phyloP scores from a whole-genome alignment of 2,113 vertebrate genomes.

The Pseudorasbora parva region DNA sequence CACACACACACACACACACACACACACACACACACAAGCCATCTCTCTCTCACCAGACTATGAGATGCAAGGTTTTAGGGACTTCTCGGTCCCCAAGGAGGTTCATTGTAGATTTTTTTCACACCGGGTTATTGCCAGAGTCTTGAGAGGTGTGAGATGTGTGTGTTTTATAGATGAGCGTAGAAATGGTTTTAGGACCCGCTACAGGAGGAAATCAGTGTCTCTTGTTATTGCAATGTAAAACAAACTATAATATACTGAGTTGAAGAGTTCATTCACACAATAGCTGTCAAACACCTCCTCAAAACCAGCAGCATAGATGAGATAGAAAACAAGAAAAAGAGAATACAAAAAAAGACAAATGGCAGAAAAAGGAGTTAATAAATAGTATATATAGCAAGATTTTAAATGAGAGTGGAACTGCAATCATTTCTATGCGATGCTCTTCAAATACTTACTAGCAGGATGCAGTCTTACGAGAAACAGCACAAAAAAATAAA shows the following conservation, averaged over 20 bases:
- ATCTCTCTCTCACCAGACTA: constrained; percentile 28
- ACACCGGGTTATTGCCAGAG: constrained; percentile 33
- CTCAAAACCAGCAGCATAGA: neutral
- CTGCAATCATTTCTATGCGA: neutral
- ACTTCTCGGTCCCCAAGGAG: constrained; percentile 28
- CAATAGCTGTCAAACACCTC: constrained; percentile 20
- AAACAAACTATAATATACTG: constrained; percentile 30
- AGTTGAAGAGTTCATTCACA: constrained; percentile 34
- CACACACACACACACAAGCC: constrained; percentile 13
- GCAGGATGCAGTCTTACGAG: constrained; percentile 30
- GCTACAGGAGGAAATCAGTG: neutral
- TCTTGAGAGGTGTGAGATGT: constrained; percentile 28
- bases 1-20: constrained; percentile 17
- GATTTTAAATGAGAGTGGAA: neutral
- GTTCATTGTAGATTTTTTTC: constrained; percentile 26
- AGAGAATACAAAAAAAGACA: constrained; percentile 2
- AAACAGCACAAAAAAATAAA: neutral
- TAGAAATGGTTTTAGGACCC: constrained; percentile 22
- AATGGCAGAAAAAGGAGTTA: neutral
- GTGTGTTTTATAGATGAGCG: constrained; percentile 39
- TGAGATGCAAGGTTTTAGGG: constrained; percentile 42
- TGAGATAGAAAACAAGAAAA: neutral
- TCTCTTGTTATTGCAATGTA: constrained; percentile 26
- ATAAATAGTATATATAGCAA: neutral
- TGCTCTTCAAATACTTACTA: constrained; percentile 50